Evolutionary conservation across 2,113 vertebrate genomes (phyloP).

Genomic region (Pelecanus crispus): DNA sequence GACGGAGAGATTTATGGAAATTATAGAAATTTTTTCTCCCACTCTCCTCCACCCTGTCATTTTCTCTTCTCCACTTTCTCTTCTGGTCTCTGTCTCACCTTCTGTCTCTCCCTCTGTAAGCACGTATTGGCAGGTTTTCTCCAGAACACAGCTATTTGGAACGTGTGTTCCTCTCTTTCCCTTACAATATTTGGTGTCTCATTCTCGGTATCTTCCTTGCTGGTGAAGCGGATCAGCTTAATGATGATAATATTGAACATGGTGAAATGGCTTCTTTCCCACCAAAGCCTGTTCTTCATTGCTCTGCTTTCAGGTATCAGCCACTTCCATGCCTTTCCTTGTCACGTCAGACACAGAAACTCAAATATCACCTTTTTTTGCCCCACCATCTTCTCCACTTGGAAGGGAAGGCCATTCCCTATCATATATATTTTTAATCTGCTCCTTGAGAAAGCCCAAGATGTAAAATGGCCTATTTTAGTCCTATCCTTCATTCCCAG

Average conservation of each 20-base stretch:
- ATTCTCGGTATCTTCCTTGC: background rate
- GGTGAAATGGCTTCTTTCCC: background rate
- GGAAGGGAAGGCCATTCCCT: background rate
- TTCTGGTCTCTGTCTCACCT: background rate
- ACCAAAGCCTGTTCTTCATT: background rate
- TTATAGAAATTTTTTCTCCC: background rate
- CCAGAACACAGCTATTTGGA: constrained; percentile 9
- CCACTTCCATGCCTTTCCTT: background rate
- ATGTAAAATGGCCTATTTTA: background rate
- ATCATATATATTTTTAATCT: background rate
- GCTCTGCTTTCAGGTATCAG: background rate
- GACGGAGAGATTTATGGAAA: background rate
- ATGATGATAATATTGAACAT: constrained; percentile 2
- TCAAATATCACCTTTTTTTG: background rate
- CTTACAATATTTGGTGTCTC: constrained; percentile 8
- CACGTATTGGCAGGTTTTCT: background rate
- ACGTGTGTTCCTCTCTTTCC: background rate
- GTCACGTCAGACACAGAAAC: background rate
- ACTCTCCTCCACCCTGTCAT: background rate
- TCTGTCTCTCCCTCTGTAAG: constrained; percentile 14
- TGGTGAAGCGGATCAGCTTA: background rate
- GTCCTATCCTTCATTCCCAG: background rate
- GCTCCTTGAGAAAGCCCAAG: background rate
- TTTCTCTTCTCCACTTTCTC: background rate
- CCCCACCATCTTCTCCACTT: background rate